phyloP scores from a whole-genome alignment of 2,888 invertebrate species.

The Papilio elwesi region DNA sequence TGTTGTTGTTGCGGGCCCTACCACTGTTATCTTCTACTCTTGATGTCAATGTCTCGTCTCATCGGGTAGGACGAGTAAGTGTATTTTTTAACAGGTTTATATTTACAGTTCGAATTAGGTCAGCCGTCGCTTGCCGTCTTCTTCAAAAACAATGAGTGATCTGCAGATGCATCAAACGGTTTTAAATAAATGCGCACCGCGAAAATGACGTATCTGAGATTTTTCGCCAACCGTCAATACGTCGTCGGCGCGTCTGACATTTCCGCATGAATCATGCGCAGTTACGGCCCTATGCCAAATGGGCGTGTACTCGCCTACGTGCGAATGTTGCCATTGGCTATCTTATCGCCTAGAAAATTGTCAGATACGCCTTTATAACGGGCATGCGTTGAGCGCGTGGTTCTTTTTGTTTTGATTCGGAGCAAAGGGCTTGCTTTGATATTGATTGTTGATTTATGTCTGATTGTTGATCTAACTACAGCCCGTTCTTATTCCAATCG shows the following conservation, averaged over 20 bases:
- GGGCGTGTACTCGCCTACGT: constrained; percentile 37
- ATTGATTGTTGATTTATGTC: neutral
- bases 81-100: no score
- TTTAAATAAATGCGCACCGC: neutral
- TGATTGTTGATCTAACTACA: neutral
- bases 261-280: constrained; percentile 39
- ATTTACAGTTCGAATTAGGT: no score
- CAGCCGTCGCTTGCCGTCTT: no score
- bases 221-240: constrained; percentile 27
- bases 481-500: no score
- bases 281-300: constrained; percentile 38
- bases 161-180: constrained; percentile 7
- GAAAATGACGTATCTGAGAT: constrained; percentile 18
- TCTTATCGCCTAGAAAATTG: constrained; percentile 1
- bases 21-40: no score
- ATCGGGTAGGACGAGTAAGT: no score
- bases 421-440: neutral
- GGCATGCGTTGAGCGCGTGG: neutral
- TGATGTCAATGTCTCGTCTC: no score
- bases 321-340: constrained; percentile 22
- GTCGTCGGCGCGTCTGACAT: constrained; percentile 37
- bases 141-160: neutral
- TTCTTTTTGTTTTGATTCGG: neutral
- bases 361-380: constrained; percentile 31
- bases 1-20: no score